A percentile compares a stretch with the other conserved stretches of the same genome.
These are phyloP conservation scores for Girardinichthys multiradiatus DNA, from an alignment of 2,113 vertebrate genomes.

Conservation along the genomic window DNA sequence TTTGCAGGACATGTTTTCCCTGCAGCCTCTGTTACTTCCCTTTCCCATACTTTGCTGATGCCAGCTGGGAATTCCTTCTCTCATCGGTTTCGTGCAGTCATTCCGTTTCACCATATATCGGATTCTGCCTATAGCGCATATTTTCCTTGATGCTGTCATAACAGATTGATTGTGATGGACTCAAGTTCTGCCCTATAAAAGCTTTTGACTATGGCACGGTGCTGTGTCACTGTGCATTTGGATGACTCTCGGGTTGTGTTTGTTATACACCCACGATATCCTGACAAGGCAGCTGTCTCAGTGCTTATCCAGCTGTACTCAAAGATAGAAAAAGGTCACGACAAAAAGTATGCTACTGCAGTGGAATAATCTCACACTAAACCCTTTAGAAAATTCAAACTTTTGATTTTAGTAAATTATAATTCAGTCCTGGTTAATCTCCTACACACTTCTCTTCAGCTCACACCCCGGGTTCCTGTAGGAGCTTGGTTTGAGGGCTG, in stretches of 20 bases:
- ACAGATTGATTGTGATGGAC: neutral
- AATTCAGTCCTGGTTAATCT: too few relatives aligned
- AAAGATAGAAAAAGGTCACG: neutral
- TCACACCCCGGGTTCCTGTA: too few relatives aligned
- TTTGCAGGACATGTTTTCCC: constrained; percentile 1
- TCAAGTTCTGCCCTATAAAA: constrained; percentile 10
- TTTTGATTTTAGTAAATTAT: too few relatives aligned
- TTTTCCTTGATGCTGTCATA: constrained; percentile 6
- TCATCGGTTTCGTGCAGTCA: constrained; percentile 15
- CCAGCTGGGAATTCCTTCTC: constrained; percentile 10
- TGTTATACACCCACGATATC: neutral
- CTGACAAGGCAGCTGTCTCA: neutral
- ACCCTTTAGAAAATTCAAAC: too few relatives aligned
- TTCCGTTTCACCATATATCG: constrained; percentile 16
- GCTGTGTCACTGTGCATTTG: constrained; percentile 28
- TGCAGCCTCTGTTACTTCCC: constrained; percentile 12
- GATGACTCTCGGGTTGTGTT: neutral
- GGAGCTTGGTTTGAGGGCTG: too few relatives aligned
- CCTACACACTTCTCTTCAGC: too few relatives aligned
- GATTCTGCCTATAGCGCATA: constrained; percentile 11
- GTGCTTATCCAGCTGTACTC: neutral
- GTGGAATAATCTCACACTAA: too few relatives aligned
- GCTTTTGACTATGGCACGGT: neutral
- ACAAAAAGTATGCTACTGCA: too few relatives aligned
- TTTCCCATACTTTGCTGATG: constrained; percentile 32